Conservation (phyloP, 2,797 vertebrate genomes). For the Liasis olivaceus region DNA sequence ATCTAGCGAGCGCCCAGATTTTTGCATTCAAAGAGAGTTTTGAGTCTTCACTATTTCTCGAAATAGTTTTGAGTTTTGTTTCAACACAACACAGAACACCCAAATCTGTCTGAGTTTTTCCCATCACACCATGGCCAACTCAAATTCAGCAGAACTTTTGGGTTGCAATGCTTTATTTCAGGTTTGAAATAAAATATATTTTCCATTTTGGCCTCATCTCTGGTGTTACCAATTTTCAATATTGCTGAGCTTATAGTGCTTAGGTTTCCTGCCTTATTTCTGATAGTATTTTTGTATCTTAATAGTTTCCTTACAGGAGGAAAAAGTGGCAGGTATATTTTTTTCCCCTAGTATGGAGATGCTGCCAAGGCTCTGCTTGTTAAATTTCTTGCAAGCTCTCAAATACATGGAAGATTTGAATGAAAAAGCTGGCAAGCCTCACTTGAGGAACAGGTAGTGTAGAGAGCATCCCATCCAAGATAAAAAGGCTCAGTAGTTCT, state of each 20-base stretch:
- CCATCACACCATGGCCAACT: background rate
- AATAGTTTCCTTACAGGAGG: background rate
- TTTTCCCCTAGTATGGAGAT: background rate
- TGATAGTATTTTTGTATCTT: background rate
- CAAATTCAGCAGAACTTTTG: background rate
- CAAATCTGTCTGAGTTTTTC: background rate
- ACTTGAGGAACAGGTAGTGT: background rate
- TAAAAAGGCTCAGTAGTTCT: background rate
- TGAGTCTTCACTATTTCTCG: background rate
- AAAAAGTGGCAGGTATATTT: background rate
- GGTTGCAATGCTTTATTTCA: background rate
- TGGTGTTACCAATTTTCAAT: background rate
- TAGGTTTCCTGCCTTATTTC: background rate
- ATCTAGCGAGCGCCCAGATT: background rate
- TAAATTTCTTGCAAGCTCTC: background rate
- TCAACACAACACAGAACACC: background rate
- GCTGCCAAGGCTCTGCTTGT: background rate
- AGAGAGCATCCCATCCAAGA: background rate
- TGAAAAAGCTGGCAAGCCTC: background rate
- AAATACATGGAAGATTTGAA: background rate
- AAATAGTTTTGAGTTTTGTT: background rate
- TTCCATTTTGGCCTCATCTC: background rate
- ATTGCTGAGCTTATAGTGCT: background rate
- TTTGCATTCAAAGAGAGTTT: background rate
- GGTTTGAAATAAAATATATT: background rate